Base-by-base conservation (phyloP, 2,113 vertebrate genomes). In the Castor canadensis region DNA sequence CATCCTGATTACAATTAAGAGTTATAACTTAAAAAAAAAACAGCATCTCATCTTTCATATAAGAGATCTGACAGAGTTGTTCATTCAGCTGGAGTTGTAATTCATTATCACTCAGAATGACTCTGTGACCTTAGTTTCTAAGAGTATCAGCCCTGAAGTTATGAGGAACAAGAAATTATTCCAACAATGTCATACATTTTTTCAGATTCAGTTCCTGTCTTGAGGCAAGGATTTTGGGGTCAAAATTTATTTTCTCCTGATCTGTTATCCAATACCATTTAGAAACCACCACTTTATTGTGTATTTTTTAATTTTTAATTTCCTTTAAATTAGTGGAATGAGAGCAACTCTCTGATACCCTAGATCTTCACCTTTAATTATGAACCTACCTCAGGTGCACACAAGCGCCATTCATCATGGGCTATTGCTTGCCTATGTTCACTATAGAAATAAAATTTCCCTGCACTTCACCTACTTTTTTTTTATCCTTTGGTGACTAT, bases 81-180 rank as follows among this genome's bases (percentile, higher is more conserved):
- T 7, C 72, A 93, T 95, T 95, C 87, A 95, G 0, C 30, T 97
- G 8, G 32, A 92, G 67, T 92, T 95, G 54, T 96, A 95, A 88
- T 67, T 97, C 60, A 93, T 97, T 97, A 90, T 87, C 75, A 69
- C 35, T 43, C 30, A 83, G 47, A 93, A 85, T 62, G n/a, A 92
- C 52, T 67, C 40, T 89, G 1, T 81, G 90, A 95, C 71, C 81
- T 91, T 85, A 60, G 67, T 17, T 89, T 91, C 76, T 12, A 26
- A 10, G 9, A 90, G 11, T 26, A 12, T 88, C 73, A 95, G 54
- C 76, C 49, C 76, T 89, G 30, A 1, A 75, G 32, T 82, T 92
- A 67, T n/a, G 86, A 77, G 26, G 20, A 72, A 71, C 40, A 84
- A 87, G 26, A 91, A 77, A 72, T 85, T 72, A 88, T 92, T 94